Base-by-base conservation (phyloP, 2,888 invertebrate genomes). In the Nowickia ferox region DNA sequence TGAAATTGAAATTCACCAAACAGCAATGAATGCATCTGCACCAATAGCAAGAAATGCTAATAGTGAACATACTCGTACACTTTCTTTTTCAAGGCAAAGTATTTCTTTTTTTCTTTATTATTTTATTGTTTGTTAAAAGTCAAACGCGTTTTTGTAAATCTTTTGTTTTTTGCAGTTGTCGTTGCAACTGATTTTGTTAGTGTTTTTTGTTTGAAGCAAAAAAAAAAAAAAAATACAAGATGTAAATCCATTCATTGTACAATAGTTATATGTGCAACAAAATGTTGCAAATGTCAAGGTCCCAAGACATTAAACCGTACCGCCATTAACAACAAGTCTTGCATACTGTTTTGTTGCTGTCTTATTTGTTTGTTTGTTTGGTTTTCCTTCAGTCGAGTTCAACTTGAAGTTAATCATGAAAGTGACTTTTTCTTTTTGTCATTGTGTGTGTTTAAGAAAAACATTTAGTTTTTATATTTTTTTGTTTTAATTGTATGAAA, bases 211-310 rank as follows among this genome's bases (percentile, higher is more conserved):
- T 55, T 53, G 65, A 19, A 51, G 9, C 19, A 63, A 40, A 51
- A 13, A 55, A 19, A 22, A 53, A 2, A 55, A 55, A 55, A 2
- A 55, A 19, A 30, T 42, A n/a, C 9, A 46, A 71, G 40, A 30
- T 65, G 46, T 61, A 75, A 81, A 63, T 48, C 51, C 51, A 69
- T 78, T 61, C 19, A 57, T 22, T 40, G 19, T 48, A 61, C 5
- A n/a, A 11, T 68, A 55, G 48, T n/a, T 48, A 9, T 40, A 42
- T 77, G 48, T 75, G 69, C 86, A 83, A 71, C 86, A 83, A 72
- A 57, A 83, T 83, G 83, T 83, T 76, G 86, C 83, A 86, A 86
- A 86, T 83, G 86, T 86, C 86, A 86, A 86, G 86, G 86, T 86
- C 86, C 75, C 86, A 86, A 46, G 71, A 68, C 65, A 66, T 76